A percentile compares a stretch with the other conserved stretches of the same genome.
These are phyloP conservation scores for Napeogenes inachia DNA, from an alignment of 2,888 invertebrate species.

Conservation along the genomic window DNA sequence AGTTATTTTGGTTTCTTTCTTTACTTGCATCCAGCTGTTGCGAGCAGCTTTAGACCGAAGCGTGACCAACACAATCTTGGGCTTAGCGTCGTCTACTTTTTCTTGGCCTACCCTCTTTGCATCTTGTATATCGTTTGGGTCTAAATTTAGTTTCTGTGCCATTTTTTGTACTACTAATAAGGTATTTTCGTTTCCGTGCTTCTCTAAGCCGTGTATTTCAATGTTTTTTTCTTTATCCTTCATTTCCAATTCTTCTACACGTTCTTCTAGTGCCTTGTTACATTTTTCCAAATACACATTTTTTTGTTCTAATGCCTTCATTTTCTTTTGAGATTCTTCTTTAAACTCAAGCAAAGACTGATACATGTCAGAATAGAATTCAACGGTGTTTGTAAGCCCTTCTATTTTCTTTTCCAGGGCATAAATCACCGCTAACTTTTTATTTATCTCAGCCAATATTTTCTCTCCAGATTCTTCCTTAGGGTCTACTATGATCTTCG, in stretches of 20 bases:
- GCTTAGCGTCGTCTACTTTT: neutral
- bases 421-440: no score
- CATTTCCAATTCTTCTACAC: slow-evolving; percentile 9
- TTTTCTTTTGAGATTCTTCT: slow-evolving; percentile 22
- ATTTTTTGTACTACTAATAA: neutral
- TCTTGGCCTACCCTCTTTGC: slow-evolving; percentile 10
- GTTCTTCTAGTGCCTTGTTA: slow-evolving; percentile 20
- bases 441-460: no score
- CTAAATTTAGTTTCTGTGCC: neutral
- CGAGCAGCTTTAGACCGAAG: slow-evolving; percentile 9
- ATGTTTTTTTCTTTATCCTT: slow-evolving; percentile 21
- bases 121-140: neutral
- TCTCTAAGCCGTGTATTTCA: slow-evolving; percentile 20
- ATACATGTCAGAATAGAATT: slow-evolving; percentile 22
- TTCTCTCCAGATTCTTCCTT: no score
- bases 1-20: slow-evolving; percentile 10
- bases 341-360: slow-evolving; percentile 21
- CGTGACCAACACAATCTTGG: slow-evolving; percentile 8
- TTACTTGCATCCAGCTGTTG: slow-evolving; percentile 7
- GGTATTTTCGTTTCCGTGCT: neutral
- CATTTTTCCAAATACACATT: slow-evolving; percentile 25
- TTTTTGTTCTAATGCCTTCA: slow-evolving; percentile 19
- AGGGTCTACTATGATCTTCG: no score
- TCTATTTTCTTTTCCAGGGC: no score
- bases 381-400: slow-evolving; percentile 14